Base-by-base conservation (phyloP, 2,888 invertebrate species). In the Bhutanitis thaidina region DNA sequence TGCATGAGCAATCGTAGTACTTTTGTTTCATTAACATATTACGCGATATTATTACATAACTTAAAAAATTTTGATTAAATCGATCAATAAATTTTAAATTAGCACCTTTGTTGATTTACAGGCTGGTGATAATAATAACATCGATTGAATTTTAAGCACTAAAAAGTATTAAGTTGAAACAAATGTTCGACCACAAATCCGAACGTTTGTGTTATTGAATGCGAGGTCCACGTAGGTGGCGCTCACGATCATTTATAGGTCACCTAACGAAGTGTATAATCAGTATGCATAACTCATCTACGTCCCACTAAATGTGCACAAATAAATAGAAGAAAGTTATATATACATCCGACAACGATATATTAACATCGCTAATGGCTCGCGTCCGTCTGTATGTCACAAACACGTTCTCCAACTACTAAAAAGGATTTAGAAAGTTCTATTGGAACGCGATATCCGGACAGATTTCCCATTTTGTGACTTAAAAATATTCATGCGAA, bases 351-450 rank as follows among this genome's bases (percentile, higher is more conserved):
- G 57, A 57, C 56, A 56, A 65, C 65, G 25, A 37, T 56, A 54
- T 52, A 59, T 59, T 58, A 57, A 54, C 56, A 64, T 58, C 54
- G 56, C 58, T 57, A 61, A 64, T 62, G 57, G 53, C 34, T 27
- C 36, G 43, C 53, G 55, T 57, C 49, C 45, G 58, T 54, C 53
- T 49, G 59, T 60, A 25, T 7, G 25, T 20, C 37, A 15, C 52
- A 52, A 74, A 78, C 82, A 58, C 59, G 82, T 82, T 80, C 71
- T 54, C 66, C 71, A 61, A 74, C 66, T 43, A 65, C 74, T 74
- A 69, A 77, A 71, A 82, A 80, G 83, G 83, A 77, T 69, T 71
- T 74, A 80, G 83, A 83, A 83, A 83, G 82, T 76, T 53, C 44
- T 29, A 46, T 49, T 7, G 20, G 41, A 52, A 43, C 37, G 36